These are phyloP conservation scores for Plecturocebus donacophilus DNA, from an alignment of 2,113 vertebrate species.

Conservation along the genomic window DNA sequence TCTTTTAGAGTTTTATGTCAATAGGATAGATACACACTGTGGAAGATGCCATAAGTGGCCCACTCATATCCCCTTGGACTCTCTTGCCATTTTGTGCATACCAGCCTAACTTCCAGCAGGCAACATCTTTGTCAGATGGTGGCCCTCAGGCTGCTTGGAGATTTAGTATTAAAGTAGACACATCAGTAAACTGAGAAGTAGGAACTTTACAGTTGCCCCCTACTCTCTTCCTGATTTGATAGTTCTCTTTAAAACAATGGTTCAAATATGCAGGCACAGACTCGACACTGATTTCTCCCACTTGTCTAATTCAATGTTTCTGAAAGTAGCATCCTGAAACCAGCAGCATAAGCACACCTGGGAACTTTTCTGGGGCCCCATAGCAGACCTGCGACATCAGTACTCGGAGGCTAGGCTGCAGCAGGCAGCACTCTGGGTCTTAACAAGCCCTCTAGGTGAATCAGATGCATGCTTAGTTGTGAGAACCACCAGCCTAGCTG, in stretches of 20 bases:
- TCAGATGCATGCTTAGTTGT: too few species aligned
- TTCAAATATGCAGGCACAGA: background rate
- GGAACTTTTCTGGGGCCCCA: too few species aligned
- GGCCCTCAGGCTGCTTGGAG: background rate
- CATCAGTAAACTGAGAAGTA: background rate
- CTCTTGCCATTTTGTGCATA: background rate
- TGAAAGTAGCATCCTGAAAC: background rate
- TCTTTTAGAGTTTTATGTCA: background rate
- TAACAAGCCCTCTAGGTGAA: background rate
- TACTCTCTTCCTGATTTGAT: background rate
- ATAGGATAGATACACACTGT: rapidly evolving
- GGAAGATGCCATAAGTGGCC: rapidly evolving
- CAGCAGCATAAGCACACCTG: too few species aligned
- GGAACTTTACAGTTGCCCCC: background rate
- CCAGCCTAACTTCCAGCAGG: background rate
- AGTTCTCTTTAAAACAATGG: background rate
- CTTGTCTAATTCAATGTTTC: background rate
- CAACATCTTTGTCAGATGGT: background rate
- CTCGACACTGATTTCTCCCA: background rate
- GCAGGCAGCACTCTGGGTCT: background rate
- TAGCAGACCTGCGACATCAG: too few species aligned
- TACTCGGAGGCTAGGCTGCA: too few species aligned
- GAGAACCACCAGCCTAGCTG: background rate
- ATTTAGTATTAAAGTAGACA: background rate
- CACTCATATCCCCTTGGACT: background rate